Evolutionary conservation across 1,140 invertebrate species (phyloP), one percentile per base, ranked within the genome.

Genomic region (Heliconius hewitsoni): DNA sequence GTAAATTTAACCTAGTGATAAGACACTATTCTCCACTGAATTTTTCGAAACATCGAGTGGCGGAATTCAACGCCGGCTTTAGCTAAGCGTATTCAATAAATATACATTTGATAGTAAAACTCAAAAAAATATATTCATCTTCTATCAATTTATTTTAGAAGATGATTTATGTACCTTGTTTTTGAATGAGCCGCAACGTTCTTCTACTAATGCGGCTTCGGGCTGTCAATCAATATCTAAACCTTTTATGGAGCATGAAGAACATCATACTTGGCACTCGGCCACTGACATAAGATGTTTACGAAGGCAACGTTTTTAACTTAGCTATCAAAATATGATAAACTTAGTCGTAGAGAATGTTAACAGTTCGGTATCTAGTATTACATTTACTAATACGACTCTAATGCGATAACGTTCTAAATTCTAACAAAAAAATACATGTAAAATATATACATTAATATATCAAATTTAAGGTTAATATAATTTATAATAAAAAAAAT

Each of bases 241-340:
- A 46, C 23, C 74, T 70, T 76, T 76, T 76, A 42, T 66, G 6
- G 60, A 66, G 60, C 60, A 30, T 66, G 27, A 30, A 66, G 27
- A 66, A 30, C 27, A 66, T 16, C 60, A 30, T 66, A 66, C 60
- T 66, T 66, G 60, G 60, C 60, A 66, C 60, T 27, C 60, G n/a
- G 60, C 60, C 60, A 66, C 27, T 11, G 13, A 27, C 27, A 30
- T 66, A 30, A 30, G 60, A 66, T 66, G 23, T 66, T 16, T 66
- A 66, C 8, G 57, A 16, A 30, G 13, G 60, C 60, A 30, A 11
- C 60, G 16, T 66, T 13, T 66, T 66, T 30, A 66, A 66, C 23
- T 66, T 66, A 30, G 3, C n/a, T 66, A 66, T 30, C 13, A 66
- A 11, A 27, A 30, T 66, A 66, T 27, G 4, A 27, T 27, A 3